phyloP scores from a whole-genome alignment of 2,113 vertebrate genomes.

The Papio anubis region DNA sequence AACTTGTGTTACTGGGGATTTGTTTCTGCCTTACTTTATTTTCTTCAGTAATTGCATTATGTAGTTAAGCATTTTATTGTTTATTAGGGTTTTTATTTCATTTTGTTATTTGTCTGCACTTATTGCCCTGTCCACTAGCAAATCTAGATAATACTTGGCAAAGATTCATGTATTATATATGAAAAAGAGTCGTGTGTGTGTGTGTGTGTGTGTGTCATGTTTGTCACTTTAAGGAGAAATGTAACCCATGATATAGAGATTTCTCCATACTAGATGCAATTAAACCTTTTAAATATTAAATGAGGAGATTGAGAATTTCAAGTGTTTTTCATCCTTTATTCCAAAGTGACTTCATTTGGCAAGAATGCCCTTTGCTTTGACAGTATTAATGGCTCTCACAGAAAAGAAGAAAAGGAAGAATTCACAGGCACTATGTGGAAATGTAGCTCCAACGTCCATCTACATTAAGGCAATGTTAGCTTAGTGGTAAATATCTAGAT shows the following conservation, averaged over 20 bases:
- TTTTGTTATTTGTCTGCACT: conserved; percentile 36
- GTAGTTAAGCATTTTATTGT: conserved; percentile 40
- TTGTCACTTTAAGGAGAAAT: conserved; percentile 65
- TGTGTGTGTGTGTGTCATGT: not conserved
- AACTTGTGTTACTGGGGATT: not conserved
- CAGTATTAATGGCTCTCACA: conserved; percentile 50
- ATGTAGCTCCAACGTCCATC: not conserved
- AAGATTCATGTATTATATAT: conserved; percentile 17
- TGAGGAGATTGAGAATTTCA: conserved; percentile 68
- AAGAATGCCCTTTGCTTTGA: conserved; percentile 68
- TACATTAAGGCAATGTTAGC: not conserved
- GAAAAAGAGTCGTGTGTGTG: not conserved
- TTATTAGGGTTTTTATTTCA: conserved; percentile 22
- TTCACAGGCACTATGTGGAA: not conserved
- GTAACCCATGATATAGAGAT: conserved; percentile 60
- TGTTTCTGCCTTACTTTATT: conserved; percentile 41
- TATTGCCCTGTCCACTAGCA: not conserved
- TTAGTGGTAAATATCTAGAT: not conserved
- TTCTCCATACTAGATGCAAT: conserved; percentile 68
- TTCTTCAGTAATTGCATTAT: conserved; percentile 16
- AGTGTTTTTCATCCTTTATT: conserved; percentile 71
- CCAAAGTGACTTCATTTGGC: conserved; percentile 69
- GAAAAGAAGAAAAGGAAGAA: conserved; percentile 44
- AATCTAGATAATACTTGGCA: conserved; percentile 20
- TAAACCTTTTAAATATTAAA: conserved; percentile 77